A percentile compares a stretch with the other conserved stretches of the same genome.
Evolutionary conservation across 2,113 vertebrate genomes (phyloP).

Genomic region (Puntigrus tetrazona): DNA sequence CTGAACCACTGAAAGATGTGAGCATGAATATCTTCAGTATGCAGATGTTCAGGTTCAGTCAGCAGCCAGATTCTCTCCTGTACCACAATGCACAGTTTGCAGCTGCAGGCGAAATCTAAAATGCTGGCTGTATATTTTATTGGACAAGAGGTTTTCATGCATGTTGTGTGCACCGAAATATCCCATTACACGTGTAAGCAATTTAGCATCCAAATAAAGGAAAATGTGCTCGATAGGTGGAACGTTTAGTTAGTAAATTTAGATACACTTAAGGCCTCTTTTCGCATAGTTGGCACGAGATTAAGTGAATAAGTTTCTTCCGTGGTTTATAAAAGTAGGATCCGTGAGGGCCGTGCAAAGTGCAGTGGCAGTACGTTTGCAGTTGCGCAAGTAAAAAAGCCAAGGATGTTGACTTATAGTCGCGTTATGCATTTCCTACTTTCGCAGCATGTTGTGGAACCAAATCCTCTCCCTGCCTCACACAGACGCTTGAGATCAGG

Average conservation of each 20-base stretch:
- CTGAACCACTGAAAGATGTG: background rate
- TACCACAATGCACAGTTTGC: slow-evolving; percentile 59
- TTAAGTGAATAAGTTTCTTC: background rate
- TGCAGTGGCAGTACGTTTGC: background rate
- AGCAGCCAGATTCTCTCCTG: slow-evolving; percentile 41
- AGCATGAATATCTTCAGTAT: slow-evolving; percentile 13
- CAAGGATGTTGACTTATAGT: slow-evolving; percentile 16
- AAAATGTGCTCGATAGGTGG: slow-evolving; percentile 42
- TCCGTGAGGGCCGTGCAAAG: background rate
- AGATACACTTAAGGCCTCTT: slow-evolving; percentile 46
- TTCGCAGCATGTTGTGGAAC: slow-evolving; percentile 33
- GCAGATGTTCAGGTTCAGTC: slow-evolving; percentile 2
- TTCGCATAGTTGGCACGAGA: slow-evolving; percentile 30
- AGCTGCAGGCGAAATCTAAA: slow-evolving; percentile 57
- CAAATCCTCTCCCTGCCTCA: slow-evolving; percentile 18
- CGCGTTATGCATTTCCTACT: slow-evolving; percentile 6
- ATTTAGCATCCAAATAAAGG: slow-evolving; percentile 73
- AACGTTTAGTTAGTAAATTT: slow-evolving; percentile 51
- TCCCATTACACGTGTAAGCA: slow-evolving; percentile 69
- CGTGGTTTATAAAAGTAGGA: slow-evolving; percentile 7
- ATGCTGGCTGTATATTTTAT: slow-evolving; percentile 59
- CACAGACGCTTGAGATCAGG: background rate
- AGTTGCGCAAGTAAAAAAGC: slow-evolving; percentile 5
- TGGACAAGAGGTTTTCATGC: slow-evolving; percentile 67
- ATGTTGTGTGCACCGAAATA: slow-evolving; percentile 67